Conservation (phyloP, 2,113 vertebrate species). For the Neodon shergylaensis region DNA sequence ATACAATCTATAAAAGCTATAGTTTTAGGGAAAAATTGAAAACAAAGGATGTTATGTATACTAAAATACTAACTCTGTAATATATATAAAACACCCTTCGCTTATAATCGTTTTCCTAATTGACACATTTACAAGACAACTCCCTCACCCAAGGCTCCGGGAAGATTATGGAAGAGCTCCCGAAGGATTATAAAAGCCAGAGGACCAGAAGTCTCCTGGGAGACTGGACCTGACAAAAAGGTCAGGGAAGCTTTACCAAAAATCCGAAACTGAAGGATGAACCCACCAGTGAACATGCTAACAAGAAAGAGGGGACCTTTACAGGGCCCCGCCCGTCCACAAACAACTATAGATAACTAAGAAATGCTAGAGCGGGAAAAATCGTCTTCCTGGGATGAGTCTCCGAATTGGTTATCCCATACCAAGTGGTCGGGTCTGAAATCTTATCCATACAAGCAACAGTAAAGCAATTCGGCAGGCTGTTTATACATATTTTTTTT, state of each 20-base stretch:
- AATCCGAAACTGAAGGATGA: neutral
- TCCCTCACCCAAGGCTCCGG: neutral
- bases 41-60: neutral
- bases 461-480: neutral
- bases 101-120: neutral
- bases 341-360: neutral
- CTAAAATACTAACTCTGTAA: neutral
- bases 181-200: neutral
- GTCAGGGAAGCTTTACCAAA: neutral
- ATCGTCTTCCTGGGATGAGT: neutral
- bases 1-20: conserved; percentile 3
- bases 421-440: neutral
- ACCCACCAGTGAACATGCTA: neutral
- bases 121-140: neutral
- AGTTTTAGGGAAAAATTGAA: conserved; percentile 35
- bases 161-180: neutral
- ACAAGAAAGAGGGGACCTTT: no score
- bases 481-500: neutral
- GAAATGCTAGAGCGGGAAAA: neutral
- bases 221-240: neutral
- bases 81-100: neutral
- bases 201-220: neutral
- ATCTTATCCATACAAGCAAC: neutral
- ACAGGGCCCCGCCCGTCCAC: neutral
- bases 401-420: neutral